Percentiles rank a stretch among this genome's conserved stretches.
Evolutionary conservation across 2,113 vertebrate genomes (phyloP).

Genomic region (Nanorana parkeri): DNA sequence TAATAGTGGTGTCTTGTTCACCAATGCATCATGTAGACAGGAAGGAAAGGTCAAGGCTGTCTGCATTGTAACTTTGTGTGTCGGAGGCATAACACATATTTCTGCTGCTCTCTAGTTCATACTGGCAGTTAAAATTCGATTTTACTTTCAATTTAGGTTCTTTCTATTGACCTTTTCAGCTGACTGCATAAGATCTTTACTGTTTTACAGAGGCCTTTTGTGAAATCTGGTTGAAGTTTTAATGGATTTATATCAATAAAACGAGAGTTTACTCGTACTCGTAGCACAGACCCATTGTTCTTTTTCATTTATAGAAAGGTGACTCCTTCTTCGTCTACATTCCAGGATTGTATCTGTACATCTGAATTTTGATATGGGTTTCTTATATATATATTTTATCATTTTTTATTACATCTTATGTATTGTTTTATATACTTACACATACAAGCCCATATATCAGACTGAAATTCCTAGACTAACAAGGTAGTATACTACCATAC

Average conservation of each 20-base stretch:
- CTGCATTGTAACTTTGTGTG: background rate
- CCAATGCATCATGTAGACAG: background rate
- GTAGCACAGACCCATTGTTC: constrained; percentile 8
- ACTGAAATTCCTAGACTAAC: no score
- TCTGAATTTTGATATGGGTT: constrained; percentile 31
- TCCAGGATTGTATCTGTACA: background rate
- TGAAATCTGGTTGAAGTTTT: constrained; percentile 10
- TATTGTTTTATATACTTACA: no score
- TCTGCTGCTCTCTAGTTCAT: constrained; percentile 4
- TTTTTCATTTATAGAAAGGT: background rate
- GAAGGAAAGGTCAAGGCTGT: constrained; percentile 2
- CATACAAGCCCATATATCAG: no score
- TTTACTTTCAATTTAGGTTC: constrained; percentile 34
- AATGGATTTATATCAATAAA: constrained; percentile 25
- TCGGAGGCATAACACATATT: background rate
- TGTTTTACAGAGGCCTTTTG: background rate
- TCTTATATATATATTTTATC: no score
- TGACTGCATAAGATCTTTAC: background rate
- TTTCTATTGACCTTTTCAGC: constrained; percentile 18
- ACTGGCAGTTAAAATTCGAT: background rate
- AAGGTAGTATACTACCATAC: no score
- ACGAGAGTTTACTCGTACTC: background rate
- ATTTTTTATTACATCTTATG: no score
- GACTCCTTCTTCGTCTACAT: background rate
- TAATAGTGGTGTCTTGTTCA: background rate